Evolutionary conservation across 2,113 vertebrate species (phyloP), one percentile per base, ranked within the genome.

Genomic region (Vanacampus margaritifer): DNA sequence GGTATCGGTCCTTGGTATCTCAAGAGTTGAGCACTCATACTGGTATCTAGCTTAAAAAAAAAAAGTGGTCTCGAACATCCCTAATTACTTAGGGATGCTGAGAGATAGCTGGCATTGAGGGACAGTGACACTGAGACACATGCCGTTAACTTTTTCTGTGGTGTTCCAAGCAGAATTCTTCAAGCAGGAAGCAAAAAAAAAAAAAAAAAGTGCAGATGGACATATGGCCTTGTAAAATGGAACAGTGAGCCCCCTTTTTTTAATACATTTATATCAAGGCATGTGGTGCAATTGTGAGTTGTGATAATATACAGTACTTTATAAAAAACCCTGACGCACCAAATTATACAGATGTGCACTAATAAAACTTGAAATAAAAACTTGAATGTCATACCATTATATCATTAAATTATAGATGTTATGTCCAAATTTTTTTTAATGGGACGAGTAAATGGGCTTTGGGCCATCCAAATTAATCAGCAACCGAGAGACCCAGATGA

Each of bases 401-500:
- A 57, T 57, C 24, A 17, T 57, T 17, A 17, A 16, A 32, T 32
- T 57, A 19, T 32, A 26, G 24, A 17, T 1, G 26, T 32, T 32
- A 32, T 32, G 54, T 57, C 54, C 54, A 32, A 57, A 7, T 8
- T 32, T 32, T 32, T 32, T 57, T 57, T 32, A 32, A 57, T 57
- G 54, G 54, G 57, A 51, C 51, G 19, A 60, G 43, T 36, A 50
- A 21, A 37, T 1, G 45, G 37, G 46, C 14, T 50, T 48, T 72
- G 45, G 56, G 62, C 62, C 61, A 53, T 41, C 69, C 71, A 76
- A 65, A 84, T 80, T 39, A 80, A 74, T 86, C 76, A 71, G 74
- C 24, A 12, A 64, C 37, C 43, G 64, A 80, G 48, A 61, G 68
- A 73, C 54, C 51, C 66, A 65, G 64, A 51, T 61, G 24, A 57